These are phyloP conservation scores for Nothura maculosa DNA, from an alignment of 2,797 vertebrate genomes.

Conservation along the genomic window DNA sequence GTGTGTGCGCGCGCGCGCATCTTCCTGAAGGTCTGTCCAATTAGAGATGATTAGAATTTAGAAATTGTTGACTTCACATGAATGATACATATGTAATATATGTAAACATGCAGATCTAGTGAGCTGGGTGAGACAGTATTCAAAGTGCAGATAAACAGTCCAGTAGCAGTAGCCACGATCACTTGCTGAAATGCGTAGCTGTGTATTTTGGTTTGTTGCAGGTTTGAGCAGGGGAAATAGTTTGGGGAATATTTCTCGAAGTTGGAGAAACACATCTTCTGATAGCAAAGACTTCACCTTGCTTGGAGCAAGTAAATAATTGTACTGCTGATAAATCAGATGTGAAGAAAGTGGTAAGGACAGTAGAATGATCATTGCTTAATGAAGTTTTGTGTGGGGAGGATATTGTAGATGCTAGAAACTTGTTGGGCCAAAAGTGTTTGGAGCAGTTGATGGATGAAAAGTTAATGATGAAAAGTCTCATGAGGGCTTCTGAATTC, in stretches of 20 bases:
- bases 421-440: background rate
- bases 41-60: background rate
- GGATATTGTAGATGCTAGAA: background rate
- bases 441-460: background rate
- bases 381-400: background rate
- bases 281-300: background rate
- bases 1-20: background rate
- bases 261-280: background rate
- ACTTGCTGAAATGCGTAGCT: background rate
- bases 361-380: background rate
- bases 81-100: background rate
- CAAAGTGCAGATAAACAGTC: background rate
- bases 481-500: background rate
- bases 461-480: background rate
- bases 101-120: accelerated
- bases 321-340: background rate
- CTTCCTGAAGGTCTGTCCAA: background rate
- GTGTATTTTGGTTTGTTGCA: background rate
- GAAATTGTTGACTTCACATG: background rate
- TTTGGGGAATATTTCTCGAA: background rate
- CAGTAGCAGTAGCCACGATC: background rate
- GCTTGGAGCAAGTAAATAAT: background rate
- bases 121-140: background rate
- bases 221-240: background rate
- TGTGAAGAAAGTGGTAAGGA: background rate